phyloP scores from a whole-genome alignment of 2,888 invertebrate genomes.

The Xestia c-nigrum region DNA sequence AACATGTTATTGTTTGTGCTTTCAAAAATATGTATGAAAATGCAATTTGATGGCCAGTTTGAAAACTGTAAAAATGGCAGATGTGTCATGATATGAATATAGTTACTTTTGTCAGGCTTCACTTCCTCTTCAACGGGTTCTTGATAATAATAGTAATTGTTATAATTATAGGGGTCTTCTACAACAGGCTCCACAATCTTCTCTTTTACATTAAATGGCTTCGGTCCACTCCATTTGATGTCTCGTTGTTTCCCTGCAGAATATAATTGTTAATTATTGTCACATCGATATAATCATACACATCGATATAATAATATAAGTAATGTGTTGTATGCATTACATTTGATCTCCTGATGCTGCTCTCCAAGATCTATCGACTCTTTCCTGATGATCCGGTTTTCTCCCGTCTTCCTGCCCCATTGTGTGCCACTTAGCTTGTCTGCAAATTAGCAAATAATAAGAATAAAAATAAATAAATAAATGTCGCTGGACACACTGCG shows the following conservation, averaged over 20 bases:
- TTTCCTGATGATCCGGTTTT: slow-evolving; percentile 38
- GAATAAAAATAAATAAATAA: too few relatives aligned
- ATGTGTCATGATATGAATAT: neutral
- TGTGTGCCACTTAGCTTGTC: slow-evolving; percentile 13
- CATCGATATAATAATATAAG: too few relatives aligned
- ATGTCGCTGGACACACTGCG: too few relatives aligned
- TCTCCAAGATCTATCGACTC: slow-evolving; percentile 28
- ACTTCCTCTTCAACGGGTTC: slow-evolving; percentile 10
- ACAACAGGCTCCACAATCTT: slow-evolving; percentile 12
- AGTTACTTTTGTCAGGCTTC: slow-evolving; percentile 40
- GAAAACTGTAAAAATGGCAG: neutral
- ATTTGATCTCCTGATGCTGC: slow-evolving; percentile 24
- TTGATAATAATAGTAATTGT: neutral
- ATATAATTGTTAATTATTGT: neutral
- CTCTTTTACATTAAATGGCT: neutral
- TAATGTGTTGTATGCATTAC: too few relatives aligned
- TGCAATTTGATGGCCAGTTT: neutral
- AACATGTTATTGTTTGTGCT: neutral
- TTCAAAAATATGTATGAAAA: neutral
- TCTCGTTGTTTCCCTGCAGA: slow-evolving; percentile 39
- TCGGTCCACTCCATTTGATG: slow-evolving; percentile 39
- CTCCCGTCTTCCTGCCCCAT: slow-evolving; percentile 46
- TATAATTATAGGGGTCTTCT: neutral
- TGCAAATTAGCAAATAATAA: slow-evolving; percentile 28
- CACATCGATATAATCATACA: too few relatives aligned